Evolutionary conservation across 2,797 vertebrate genomes (phyloP), one percentile per base, ranked within the genome.

Genomic region (Scyliorhinus canicula): DNA sequence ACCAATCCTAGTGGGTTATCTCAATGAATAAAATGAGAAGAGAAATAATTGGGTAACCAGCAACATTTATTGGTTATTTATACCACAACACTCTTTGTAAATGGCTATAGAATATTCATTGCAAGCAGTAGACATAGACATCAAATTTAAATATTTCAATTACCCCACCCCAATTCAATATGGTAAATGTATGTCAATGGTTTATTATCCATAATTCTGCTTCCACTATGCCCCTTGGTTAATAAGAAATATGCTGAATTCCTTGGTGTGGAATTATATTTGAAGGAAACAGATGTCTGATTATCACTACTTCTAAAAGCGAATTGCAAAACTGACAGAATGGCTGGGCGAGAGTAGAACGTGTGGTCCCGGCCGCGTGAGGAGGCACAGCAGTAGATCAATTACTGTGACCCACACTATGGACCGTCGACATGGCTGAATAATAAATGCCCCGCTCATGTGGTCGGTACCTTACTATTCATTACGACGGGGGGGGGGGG

Each of bases 211-310:
- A 67, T 31, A 47, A 65, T 52, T 86, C 26, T 28, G 26, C 40
- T 85, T 47, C 2, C 44, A 44, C 65, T 93, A 69, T 52, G 93
- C 52, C 65, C 67, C 47, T 31, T 71, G 14, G 31, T 69, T 69
- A 50, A 93, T 21, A 26, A 28, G 67, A 35, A 93, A 93, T 67
- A 93, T 28, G 26, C 16, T 50, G 63, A 93, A 71, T 71, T 24
- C 21, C 65, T 67, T 69, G 44, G 50, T n/a, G 11, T 74, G 57
- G 55, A 86, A 40, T 60, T 35, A 40, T 90, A 5, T 94, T 94
- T 94, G 65, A 94, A 71, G 44, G 16, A 71, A 95, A 90, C 95
- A 95, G 95, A 95, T 95, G 95, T 95, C 50, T 95, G 95, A 95
- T 95, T 95, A 90, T 74, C 26, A 28, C 63, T 16, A 86, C 31